Base-by-base conservation (phyloP, 1,140 invertebrate genomes). In the Bombus pyrosoma region DNA sequence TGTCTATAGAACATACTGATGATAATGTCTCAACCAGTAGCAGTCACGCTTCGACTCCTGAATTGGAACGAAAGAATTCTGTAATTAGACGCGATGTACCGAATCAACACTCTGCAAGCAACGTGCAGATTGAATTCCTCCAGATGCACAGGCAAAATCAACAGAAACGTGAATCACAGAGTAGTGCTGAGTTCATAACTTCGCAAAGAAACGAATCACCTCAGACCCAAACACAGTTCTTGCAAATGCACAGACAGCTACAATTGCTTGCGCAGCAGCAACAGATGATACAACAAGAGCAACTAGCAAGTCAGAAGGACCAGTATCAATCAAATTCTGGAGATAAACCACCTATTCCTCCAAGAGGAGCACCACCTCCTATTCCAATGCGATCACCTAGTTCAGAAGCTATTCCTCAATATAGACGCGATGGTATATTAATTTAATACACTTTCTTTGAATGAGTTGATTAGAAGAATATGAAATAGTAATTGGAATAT, bases 321-420 rank as follows among this genome's bases (percentile, higher is more conserved):
- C 92, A 93, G 25, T 92, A 91, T 83, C 86, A 89, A 71, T 73
- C 75, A 8, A 92, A 91, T 82, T 91, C 94, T 6, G 93, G 92
- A n/a, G 96, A 96, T 34, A 96, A 96, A 86, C 96, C 96, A 69
- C 96, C 96, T 0, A 95, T 96, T 81, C 96, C 96, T 73, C 96
- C 96, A 1, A 92, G 96, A 89, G 96, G 95, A 18, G 95, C 95
- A 5, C 95, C 96, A 6, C 96, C 96, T 25, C 96, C 96, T 25
- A 93, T 96, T 81, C 96, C 95, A 10, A 89, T 93, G 10, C 89
- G 94, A 75, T 93, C 94, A 64, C 93, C 95, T 0, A 94, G 93
- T 68, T 92, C 93, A 0, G 95, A 95, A 78, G 94, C 94, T 88
- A 78, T 93, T 53, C 32, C 91, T 13, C 93, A 90, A 69, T 91